Evolutionary conservation across 2,113 vertebrate species (phyloP), one percentile per base, ranked within the genome.

Genomic region (Cynoglossus semilaevis): DNA sequence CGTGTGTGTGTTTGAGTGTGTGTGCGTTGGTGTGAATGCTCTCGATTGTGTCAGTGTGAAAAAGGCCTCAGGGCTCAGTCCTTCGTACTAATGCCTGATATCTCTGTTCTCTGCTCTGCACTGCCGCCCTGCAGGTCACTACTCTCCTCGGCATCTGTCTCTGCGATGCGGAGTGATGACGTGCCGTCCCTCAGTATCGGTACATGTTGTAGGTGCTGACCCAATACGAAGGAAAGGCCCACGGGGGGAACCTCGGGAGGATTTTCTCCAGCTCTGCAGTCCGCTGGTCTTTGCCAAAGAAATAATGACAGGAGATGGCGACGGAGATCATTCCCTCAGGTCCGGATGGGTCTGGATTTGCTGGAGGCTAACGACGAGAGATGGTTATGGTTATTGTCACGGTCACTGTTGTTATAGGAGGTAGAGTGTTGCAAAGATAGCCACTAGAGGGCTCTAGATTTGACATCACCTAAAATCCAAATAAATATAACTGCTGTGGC

Each of bases 141-240:
- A 9, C 43, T 35, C 49, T 63, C 60, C 58, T 44, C 55, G 10
- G 70, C 29, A 12, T 50, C 62, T 15, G 53, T 41, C 43, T 56
- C 46, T 13, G 15, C 2, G 38, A 41, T 13, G 38, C 38, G 8
- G 11, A 11, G 14, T 12, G 29, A 43, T 14, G 41, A 15, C 1
- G 35, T 8, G 18, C 34, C 2, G 14, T 22, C 63, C n/a, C 58
- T 91, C 83, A 91, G 90, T 91, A 91, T 63, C 81, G 75, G 82
- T 89, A 98, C 81, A 96, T 91, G 74, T 93, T 86, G 0, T 98
- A 99, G 22, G 94, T 95, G 81, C 93, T 96, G 88, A 94, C 93
- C 97, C 97, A 99, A 18, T 90, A 91, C 1, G 95, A 96, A 17
- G 93, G 90, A 68, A 96, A 96, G 0, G 90, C 85, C 96, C 97